Evolutionary conservation across 2,888 invertebrate species (phyloP), one percentile per base, ranked within the genome.

Genomic region (Clivina fossor): DNA sequence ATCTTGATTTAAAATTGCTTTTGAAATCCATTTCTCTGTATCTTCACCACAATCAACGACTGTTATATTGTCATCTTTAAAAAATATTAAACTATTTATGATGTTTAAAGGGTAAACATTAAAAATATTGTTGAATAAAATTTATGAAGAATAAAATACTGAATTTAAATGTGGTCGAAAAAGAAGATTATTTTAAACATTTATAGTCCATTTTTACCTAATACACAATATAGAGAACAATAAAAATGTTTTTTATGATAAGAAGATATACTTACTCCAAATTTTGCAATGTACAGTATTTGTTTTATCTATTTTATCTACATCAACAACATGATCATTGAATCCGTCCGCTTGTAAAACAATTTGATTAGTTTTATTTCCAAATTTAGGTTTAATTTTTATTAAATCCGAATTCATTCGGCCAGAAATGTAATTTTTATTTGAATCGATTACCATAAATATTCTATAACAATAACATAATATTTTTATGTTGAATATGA

Each of bases 231-330:
- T n/a, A n/a, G n/a, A n/a, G n/a, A n/a, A n/a, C n/a, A n/a, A n/a
- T n/a, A n/a, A n/a, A n/a, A n/a, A n/a, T n/a, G n/a, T n/a, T n/a
- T n/a, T n/a, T n/a, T n/a, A n/a, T n/a, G n/a, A n/a, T n/a, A n/a
- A n/a, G n/a, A n/a, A 40, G 20, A n/a, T n/a, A 32, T 32, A 32
- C 30, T 44, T 47, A 47, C 47, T 47, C 47, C 47, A 47, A 47
- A 47, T 47, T 11, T 32, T 47, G 33, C 33, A 33, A 13, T 20
- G 2, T 13, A 13, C 32, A 13, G 24, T 19, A 33, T 47, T 19
- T 22, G 19, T 33, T 7, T 32, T 7, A 9, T 22, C 13, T 13
- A 47, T 15, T 3, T 20, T 35, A 13, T 47, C 47, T 22, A 33
- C 11, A n/a, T 47, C 47, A 20, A 47, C 9, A 20, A 9, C 13